Conservation (phyloP, 2,797 vertebrate genomes). For the Adrianichthys oophorus region DNA sequence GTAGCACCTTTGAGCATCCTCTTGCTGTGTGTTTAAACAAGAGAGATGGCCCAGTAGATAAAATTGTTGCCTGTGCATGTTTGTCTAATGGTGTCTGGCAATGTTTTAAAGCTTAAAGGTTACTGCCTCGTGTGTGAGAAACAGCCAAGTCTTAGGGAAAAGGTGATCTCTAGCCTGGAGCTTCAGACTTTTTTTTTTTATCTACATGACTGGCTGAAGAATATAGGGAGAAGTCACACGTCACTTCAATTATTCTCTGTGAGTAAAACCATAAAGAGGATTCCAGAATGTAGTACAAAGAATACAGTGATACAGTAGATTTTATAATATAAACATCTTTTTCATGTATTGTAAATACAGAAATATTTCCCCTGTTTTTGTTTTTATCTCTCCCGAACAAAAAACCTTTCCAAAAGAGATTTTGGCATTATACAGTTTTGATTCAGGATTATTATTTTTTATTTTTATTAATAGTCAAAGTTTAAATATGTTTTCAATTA, state of each 20-base stretch:
- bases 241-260: slow-evolving; percentile 28
- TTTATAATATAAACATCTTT: too few relatives aligned
- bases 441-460: too few relatives aligned
- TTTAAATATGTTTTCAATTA: too few relatives aligned
- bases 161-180: slow-evolving; percentile 37
- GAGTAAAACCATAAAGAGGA: slow-evolving; percentile 12
- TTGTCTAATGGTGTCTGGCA: slow-evolving; percentile 25
- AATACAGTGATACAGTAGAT: too few relatives aligned
- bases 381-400: too few relatives aligned
- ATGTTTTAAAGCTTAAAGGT: slow-evolving; percentile 43
- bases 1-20: slow-evolving; percentile 18
- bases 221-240: slow-evolving; percentile 41
- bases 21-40: slow-evolving; percentile 7
- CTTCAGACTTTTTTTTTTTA: slow-evolving; percentile 27
- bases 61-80: slow-evolving; percentile 34
- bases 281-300: too few relatives aligned
- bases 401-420: too few relatives aligned
- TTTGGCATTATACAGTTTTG: too few relatives aligned
- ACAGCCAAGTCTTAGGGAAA: slow-evolving; percentile 38
- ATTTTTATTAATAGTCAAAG: too few relatives aligned
- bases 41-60: slow-evolving; percentile 7
- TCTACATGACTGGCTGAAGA: slow-evolving; percentile 34
- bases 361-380: too few relatives aligned
- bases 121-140: slow-evolving; percentile 26
- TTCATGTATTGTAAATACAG: too few relatives aligned